These are phyloP conservation scores for Lepidotrigona ventralis DNA, from an alignment of 1,140 invertebrate species.

Conservation along the genomic window DNA sequence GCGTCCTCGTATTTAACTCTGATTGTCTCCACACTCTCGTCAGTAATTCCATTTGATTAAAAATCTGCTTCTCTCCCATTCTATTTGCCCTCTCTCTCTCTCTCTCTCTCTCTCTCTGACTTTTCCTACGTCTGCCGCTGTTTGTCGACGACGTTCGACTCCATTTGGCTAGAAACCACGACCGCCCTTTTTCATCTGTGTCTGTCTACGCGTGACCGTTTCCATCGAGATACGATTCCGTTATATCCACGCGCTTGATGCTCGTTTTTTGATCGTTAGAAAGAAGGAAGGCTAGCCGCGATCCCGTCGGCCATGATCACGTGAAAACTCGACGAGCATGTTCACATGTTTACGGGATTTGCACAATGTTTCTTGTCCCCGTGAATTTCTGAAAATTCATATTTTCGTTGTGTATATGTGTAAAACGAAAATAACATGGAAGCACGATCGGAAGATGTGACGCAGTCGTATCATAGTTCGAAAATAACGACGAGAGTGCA, in stretches of 20 bases:
- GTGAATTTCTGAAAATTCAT: no score
- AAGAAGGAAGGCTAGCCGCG: slow-evolving; percentile 17
- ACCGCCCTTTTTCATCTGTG: background rate
- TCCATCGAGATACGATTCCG: slow-evolving; percentile 32
- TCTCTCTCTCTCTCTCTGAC: background rate
- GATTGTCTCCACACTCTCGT: no score
- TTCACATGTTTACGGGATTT: background rate
- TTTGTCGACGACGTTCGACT: background rate
- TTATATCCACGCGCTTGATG: slow-evolving; percentile 12
- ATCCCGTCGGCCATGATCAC: slow-evolving; percentile 13
- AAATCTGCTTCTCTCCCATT: background rate
- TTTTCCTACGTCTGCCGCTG: background rate
- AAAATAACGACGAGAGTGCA: background rate
- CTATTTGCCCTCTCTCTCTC: no score
- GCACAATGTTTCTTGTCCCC: background rate
- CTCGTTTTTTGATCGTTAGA: slow-evolving; percentile 38
- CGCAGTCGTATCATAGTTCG: no score
- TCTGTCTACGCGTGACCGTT: slow-evolving; percentile 28
- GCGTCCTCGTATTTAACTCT: background rate
- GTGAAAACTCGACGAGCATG: background rate
- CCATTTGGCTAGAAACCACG: background rate
- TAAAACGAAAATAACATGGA: background rate
- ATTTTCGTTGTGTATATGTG: background rate
- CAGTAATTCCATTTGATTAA: no score
- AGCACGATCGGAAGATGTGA: background rate